Base-by-base conservation (phyloP, 1,140 invertebrate species). In the Meloidogyne floridensis region DNA sequence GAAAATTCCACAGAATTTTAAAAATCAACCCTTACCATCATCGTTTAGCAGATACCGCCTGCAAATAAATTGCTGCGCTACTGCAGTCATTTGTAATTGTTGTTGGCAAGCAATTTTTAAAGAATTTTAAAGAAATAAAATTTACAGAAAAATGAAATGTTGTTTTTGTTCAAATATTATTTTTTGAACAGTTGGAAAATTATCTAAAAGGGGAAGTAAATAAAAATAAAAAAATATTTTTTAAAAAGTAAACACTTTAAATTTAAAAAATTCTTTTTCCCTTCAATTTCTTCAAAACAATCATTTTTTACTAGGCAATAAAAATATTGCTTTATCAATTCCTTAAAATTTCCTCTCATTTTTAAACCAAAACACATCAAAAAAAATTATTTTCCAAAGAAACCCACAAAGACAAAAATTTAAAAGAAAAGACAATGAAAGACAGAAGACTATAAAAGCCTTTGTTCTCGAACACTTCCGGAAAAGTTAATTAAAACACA, bases 31-130 rank as follows among this genome's bases (percentile, higher is more conserved):
- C 32, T 76, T 11, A 84, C 83, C 83, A 18, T 85, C 15, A 77
- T 84, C 83, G 59, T 84, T 82, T 8, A 84, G 72, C 15, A 84
- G 54, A 75, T 84, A 84, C 47, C 83, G 72, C 10, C 84, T 69
- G 47, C 83, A 84, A 43, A 84, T 85, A 75, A 82, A 84, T 6
- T 65, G 59, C n/a, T 65, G 59, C 59, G 59, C 59, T 0, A 65
- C 59, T 65, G 59, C 59, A 65, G 59, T 65, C 59, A 65, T 65
- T n/a, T n/a, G 15, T 11, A 65, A 65, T 65, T 65, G 59, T 65
- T 65, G 15, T n/a, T 65, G 59, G 59, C 15, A 65, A 65, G 15
- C 10, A 65, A 65, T 65, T n/a, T 65, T 65, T n/a, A 18, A 65
- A n/a, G 4, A 65, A 0, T n/a, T 65, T 65, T n/a, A 65, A 65